Base-by-base conservation (phyloP, 2,797 vertebrate species). In the Natrix natrix region DNA sequence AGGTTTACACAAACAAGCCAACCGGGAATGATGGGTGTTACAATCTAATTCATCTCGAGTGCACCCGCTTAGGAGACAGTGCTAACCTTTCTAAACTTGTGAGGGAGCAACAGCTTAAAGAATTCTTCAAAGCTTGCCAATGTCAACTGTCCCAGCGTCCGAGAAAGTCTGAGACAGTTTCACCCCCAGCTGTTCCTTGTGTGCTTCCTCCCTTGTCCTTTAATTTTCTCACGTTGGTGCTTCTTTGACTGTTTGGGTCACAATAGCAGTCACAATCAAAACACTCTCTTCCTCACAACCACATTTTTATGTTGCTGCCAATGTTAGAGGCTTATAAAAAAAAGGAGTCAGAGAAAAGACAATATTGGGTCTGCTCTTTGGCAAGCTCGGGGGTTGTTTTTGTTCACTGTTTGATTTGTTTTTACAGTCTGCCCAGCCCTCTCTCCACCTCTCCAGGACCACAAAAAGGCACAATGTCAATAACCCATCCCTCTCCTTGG, bases 401-500 rank as follows among this genome's bases (percentile, higher is more conserved):
- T 89, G 91, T 0, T 0, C 0, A 1, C 69, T 0, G 0, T 66
- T 95, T 59, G 91, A 78, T 93, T 93, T 94, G 69, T 94, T 92
- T 74, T 93, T 0, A 0, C 90, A 93, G 91, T 87, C 91, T 91
- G 69, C 61, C 93, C 61, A 78, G 24, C 57, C 74, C 88, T 92
- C 48, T 57, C 55, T 14, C 55, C 32, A 57, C 78, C 56, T 56
- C 48, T 95, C 48, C 0, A 0, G 86, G 90, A 94, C 78, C 61
- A 92, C 89, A 78, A 96, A 92, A 87, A 91, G 91, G 26, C 16
- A 93, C 74, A 54, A 92, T 94, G 93, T 95, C 95, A 94, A 86
- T 13, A 14, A 66, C 37, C 12, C 28, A 1, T 52, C 28, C 0
- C 0, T n/a, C 60, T 83, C 57, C 32, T 28, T 28, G 17, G 52